These are phyloP conservation scores for Omphaloscelis lunosa DNA, from an alignment of 2,888 invertebrate genomes.

Conservation along the genomic window DNA sequence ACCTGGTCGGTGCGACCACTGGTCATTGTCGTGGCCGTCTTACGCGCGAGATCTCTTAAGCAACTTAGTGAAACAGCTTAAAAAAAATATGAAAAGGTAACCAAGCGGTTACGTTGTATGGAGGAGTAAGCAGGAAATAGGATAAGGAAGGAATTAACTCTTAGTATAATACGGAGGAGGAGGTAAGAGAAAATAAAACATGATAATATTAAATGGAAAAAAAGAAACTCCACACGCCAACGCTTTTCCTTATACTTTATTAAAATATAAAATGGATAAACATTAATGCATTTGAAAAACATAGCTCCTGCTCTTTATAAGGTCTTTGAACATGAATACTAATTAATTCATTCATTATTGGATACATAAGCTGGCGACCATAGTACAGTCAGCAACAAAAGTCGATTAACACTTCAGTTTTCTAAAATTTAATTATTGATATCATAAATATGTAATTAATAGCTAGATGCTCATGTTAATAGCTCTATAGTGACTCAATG, in stretches of 20 bases:
- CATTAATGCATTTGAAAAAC: conserved; percentile 7
- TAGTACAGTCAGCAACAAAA: neutral
- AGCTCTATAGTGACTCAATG: neutral
- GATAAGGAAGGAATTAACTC: conserved; percentile 61
- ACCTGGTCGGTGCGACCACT: no score
- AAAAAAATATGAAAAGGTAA: conserved; percentile 16
- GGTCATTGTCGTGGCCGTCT: no score
- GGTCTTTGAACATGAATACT: neutral
- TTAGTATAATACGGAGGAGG: conserved; percentile 40
- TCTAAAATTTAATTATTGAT: neutral
- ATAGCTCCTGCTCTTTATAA: neutral
- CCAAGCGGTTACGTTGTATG: neutral
- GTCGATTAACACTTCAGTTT: neutral
- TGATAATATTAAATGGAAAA: conserved; percentile 27
- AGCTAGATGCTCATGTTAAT: neutral
- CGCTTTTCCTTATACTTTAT: conserved; percentile 15
- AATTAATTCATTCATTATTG: neutral
- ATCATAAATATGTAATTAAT: neutral
- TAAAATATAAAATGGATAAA: neutral
- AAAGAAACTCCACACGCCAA: neutral
- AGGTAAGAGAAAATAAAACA: conserved; percentile 45
- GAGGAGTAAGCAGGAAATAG: conserved; percentile 51
- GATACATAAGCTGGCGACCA: neutral
- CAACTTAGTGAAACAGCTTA: conserved; percentile 9
- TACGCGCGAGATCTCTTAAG: no score